A percentile compares a stretch with the other conserved stretches of the same genome.
phyloP scores from a whole-genome alignment of 2,888 invertebrate species.

The Amphipoea oculea region DNA sequence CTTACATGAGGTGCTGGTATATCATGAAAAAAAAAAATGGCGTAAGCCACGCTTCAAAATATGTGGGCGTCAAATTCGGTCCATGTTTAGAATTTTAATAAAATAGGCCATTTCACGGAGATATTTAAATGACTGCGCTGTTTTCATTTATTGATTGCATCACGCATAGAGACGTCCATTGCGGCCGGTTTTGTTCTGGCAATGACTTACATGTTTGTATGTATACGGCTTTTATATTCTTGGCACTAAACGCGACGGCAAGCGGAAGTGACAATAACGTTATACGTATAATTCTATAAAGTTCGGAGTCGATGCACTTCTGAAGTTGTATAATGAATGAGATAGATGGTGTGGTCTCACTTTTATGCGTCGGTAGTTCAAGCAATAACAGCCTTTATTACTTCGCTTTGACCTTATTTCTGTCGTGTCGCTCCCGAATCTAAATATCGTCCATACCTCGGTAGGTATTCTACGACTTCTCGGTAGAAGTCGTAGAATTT shows the following conservation, averaged over 20 bases:
- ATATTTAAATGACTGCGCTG: constrained; percentile 47
- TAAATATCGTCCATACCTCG: not conserved
- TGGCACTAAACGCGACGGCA: constrained; percentile 74
- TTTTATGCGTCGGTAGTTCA: constrained; percentile 6
- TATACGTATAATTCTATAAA: constrained; percentile 68
- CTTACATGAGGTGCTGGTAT: not conserved
- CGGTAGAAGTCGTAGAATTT: not conserved
- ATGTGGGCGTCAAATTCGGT: constrained; percentile 5
- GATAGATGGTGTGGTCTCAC: constrained; percentile 14
- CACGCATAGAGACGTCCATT: constrained; percentile 66
- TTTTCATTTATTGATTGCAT: constrained; percentile 70
- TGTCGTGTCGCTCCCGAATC: not conserved
- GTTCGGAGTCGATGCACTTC: constrained; percentile 72
- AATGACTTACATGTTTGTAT: constrained; percentile 74
- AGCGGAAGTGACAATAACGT: constrained; percentile 76
- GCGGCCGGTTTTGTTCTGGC: constrained; percentile 62
- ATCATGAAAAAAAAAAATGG: not conserved
- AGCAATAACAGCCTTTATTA: not conserved
- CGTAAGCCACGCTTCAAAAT: not conserved
- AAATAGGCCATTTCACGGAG: constrained; percentile 30
- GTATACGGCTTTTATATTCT: constrained; percentile 72
- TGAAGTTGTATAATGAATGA: constrained; percentile 33
- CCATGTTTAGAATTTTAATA: constrained; percentile 29
- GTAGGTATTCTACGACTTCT: too few species aligned
- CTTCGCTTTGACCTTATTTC: not conserved